A percentile compares a stretch with the other conserved stretches of the same genome.
Conservation (phyloP, 2,888 invertebrate species). For the Drosophila subquinaria region DNA sequence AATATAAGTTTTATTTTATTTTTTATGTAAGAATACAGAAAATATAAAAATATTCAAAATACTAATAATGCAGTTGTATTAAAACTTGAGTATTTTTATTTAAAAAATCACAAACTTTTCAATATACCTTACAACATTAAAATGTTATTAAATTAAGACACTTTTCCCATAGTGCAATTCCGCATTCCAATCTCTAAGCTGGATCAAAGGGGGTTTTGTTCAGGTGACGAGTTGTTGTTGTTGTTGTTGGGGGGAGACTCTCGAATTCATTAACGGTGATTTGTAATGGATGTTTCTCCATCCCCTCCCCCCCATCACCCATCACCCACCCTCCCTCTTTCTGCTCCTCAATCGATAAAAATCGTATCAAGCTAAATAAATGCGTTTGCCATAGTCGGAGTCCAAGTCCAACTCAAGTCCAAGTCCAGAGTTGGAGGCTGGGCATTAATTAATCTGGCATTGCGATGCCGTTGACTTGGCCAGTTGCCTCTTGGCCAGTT, state of each 20-base stretch:
- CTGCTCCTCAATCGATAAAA: slow-evolving; percentile 49
- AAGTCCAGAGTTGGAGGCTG: slow-evolving; percentile 34
- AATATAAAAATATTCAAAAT: too few species aligned
- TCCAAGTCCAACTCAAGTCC: neutral
- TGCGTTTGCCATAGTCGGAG: slow-evolving; percentile 58
- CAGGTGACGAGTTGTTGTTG: slow-evolving; percentile 7
- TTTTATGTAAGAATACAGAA: too few species aligned
- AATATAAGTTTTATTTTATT: too few species aligned
- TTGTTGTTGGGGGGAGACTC: slow-evolving; percentile 7
- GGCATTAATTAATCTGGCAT: slow-evolving; percentile 70
- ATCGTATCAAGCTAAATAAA: slow-evolving; percentile 70
- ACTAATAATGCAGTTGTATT: too few species aligned
- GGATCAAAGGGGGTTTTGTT: neutral
- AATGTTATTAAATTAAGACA: neutral
- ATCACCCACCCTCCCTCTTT: slow-evolving; percentile 10
- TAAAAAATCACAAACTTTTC: too few species aligned
- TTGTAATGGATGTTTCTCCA: slow-evolving; percentile 64
- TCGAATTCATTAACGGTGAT: slow-evolving; percentile 76
- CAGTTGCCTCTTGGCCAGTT: neutral
- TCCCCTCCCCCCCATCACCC: neutral
- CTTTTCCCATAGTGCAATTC: neutral
- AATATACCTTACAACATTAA: neutral
- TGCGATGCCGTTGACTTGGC: slow-evolving; percentile 22
- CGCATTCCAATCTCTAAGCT: slow-evolving; percentile 2
- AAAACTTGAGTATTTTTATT: too few species aligned